Percentiles rank a stretch among this genome's conserved stretches.
Conservation (phyloP, 2,888 invertebrate species). For the Drosophila neotestacea region DNA sequence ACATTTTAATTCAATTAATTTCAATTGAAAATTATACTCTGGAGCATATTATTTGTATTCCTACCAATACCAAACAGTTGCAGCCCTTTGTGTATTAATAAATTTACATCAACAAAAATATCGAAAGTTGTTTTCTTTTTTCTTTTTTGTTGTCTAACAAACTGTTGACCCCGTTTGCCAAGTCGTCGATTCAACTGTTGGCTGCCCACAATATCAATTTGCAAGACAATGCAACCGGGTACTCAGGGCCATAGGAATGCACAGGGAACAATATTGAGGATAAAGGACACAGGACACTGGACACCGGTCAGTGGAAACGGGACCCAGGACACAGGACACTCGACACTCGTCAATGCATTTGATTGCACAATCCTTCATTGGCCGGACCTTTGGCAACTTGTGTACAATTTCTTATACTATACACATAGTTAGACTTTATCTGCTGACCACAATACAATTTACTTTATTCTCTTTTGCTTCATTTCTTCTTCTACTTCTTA, state of each 20-base stretch:
- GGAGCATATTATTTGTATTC: not conserved
- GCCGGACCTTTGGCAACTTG: conserved; percentile 53
- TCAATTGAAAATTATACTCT: conserved; percentile 9
- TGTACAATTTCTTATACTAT: conserved; percentile 47
- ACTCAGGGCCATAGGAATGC: not conserved
- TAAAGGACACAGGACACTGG: conserved; percentile 1
- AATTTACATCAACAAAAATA: not conserved
- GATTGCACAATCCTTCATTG: conserved; percentile 72
- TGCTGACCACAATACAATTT: conserved; percentile 45
- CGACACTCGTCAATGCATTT: conserved; percentile 66
- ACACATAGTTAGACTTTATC: conserved; percentile 7
- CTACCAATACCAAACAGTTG: not conserved
- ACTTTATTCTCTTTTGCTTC: conserved; percentile 4
- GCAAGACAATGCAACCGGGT: conserved; percentile 61
- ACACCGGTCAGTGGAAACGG: not conserved
- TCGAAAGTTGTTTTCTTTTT: conserved; percentile 47
- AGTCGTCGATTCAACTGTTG: conserved; percentile 22
- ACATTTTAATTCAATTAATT: conserved; percentile 4
- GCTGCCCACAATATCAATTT: conserved; percentile 68
- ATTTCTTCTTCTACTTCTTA: conserved; percentile 8
- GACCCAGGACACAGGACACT: conserved; percentile 26
- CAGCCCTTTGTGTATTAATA: not conserved
- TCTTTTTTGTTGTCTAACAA: conserved; percentile 53
- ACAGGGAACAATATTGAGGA: not conserved
- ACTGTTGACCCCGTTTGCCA: conserved; percentile 47